A percentile compares a stretch with the other conserved stretches of the same genome.
Evolutionary conservation across 2,797 vertebrate species (phyloP).

Genomic region (Helostoma temminkii): DNA sequence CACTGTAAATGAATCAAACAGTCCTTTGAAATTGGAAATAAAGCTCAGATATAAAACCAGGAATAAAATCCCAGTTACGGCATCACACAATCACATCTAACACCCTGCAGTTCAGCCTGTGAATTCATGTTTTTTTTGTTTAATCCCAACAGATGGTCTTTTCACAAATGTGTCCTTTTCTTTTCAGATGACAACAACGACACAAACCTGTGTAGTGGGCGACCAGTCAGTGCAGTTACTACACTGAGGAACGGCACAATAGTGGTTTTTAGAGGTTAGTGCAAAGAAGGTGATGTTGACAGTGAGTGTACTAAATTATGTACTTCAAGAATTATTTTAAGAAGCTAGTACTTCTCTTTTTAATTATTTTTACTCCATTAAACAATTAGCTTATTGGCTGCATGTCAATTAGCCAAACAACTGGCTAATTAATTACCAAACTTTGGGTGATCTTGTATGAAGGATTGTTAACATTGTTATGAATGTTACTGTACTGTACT

Average conservation of each 20-base stretch:
- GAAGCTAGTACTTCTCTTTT: no score
- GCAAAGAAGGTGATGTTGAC: not conserved
- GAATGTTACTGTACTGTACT: no score
- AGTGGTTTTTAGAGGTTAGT: conserved; percentile 93
- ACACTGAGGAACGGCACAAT: conserved; percentile 92
- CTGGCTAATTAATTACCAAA: no score
- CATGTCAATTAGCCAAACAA: no score
- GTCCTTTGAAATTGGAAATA: conserved; percentile 12
- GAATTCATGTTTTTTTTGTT: not conserved
- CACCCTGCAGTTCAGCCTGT: not conserved
- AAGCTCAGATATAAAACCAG: not conserved
- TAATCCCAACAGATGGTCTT: conserved; percentile 7
- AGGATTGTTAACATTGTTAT: not conserved
- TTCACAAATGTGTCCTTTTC: conserved; percentile 21
- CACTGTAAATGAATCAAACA: conserved; percentile 21
- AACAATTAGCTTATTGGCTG: no score
- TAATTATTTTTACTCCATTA: no score
- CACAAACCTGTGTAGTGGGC: conserved; percentile 90
- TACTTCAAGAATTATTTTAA: no score
- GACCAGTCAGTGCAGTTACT: conserved; percentile 87
- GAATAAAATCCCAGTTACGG: not conserved
- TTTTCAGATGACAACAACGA: conserved; percentile 84
- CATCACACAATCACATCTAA: conserved; percentile 3
- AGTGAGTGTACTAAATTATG: not conserved
- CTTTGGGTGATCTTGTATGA: not conserved